A percentile compares a stretch with the other conserved stretches of the same genome.
These are phyloP conservation scores for Trypoxylus dichotomus DNA, from an alignment of 1,140 invertebrate species.

Conservation along the genomic window DNA sequence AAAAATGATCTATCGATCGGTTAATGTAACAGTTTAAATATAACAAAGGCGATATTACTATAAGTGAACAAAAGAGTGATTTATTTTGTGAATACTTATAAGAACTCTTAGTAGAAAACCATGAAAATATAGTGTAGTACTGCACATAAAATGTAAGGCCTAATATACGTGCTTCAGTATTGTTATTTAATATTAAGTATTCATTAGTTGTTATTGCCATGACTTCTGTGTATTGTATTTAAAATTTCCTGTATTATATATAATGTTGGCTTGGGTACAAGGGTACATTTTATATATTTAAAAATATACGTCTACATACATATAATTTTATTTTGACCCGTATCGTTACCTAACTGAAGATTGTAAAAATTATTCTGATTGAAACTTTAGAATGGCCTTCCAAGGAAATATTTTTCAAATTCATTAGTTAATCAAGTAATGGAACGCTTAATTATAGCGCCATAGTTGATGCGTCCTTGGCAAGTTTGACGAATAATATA, in stretches of 20 bases:
- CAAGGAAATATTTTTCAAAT: no score
- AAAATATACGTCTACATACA: constrained; percentile 30
- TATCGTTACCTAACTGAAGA: not conserved
- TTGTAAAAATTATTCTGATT: no score
- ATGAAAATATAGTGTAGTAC: constrained; percentile 32
- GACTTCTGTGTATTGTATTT: constrained; percentile 21
- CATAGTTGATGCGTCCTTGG: no score
- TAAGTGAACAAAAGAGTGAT: not conserved
- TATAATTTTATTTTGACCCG: constrained; percentile 26
- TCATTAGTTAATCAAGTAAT: no score
- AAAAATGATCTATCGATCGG: no score
- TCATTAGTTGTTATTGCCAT: constrained; percentile 21
- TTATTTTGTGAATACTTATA: constrained; percentile 1
- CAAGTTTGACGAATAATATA: no score
- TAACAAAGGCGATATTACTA: not conserved
- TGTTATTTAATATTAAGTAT: constrained; percentile 37
- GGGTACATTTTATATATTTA: constrained; percentile 39
- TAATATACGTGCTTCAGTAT: constrained; percentile 45
- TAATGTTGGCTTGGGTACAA: constrained; percentile 39
- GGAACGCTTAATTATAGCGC: no score
- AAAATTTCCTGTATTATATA: constrained; percentile 34
- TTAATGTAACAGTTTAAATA: no score
- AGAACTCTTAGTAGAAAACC: constrained; percentile 14
- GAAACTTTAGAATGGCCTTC: no score
- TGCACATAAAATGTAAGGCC: constrained; percentile 37